Percentiles rank a stretch among this genome's conserved stretches.
These are phyloP conservation scores for Otolemur garnettii DNA, from an alignment of 2,113 vertebrate genomes.

Conservation along the genomic window DNA sequence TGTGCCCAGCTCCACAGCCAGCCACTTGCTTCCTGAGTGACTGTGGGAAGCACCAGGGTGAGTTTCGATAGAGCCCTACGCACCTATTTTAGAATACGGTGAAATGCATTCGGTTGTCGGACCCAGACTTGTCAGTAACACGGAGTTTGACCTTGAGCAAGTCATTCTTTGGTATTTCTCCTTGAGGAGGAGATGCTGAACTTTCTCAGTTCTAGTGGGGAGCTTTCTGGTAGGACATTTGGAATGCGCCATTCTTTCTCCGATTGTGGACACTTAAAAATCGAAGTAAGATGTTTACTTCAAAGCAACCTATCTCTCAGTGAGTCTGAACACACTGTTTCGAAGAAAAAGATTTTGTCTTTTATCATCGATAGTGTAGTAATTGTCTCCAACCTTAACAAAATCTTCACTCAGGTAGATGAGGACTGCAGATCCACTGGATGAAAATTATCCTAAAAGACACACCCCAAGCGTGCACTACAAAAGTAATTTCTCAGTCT, in stretches of 20 bases:
- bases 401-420: neutral
- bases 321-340: neutral
- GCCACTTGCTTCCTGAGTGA: neutral
- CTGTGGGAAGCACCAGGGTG: neutral
- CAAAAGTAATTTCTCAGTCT: constrained; percentile 1
- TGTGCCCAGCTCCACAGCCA: neutral
- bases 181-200: neutral
- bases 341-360: neutral
- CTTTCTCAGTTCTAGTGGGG: neutral
- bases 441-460: neutral
- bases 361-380: no score
- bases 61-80: neutral
- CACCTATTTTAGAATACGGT: neutral
- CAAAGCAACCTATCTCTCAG: neutral
- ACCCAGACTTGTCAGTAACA: neutral
- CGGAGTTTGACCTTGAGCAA: neutral
- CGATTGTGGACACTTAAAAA: neutral
- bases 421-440: fast-evolving
- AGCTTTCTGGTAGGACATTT: neutral
- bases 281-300: neutral
- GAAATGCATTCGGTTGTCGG: neutral
- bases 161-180: neutral
- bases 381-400: neutral
- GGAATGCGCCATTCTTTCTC: neutral
- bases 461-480: neutral